A percentile compares a stretch with the other conserved stretches of the same genome.
Evolutionary conservation across 1,140 invertebrate species (phyloP).

Genomic region (Drosophila funebris): DNA sequence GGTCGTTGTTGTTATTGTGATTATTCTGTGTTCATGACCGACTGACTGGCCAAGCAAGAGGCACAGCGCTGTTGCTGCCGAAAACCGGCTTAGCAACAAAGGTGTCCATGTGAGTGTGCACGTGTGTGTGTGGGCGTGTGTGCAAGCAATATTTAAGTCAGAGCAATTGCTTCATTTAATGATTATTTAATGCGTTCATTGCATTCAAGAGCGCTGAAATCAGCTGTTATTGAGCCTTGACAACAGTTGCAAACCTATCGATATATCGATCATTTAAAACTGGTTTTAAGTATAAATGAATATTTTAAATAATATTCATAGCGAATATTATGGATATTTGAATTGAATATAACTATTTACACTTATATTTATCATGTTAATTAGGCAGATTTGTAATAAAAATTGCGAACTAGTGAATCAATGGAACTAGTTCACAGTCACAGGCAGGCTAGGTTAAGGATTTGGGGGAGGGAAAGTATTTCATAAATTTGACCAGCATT

Average conservation of each 20-base stretch:
- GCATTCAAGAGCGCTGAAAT: slow-evolving; percentile 33
- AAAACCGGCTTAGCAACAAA: slow-evolving; percentile 37
- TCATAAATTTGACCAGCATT: background rate
- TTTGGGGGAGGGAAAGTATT: background rate
- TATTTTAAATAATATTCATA: background rate
- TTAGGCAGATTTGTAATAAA: background rate
- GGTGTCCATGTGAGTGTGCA: background rate
- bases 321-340: background rate
- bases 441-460: background rate
- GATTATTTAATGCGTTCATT: slow-evolving; percentile 38
- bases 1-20: slow-evolving; percentile 23
- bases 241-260: slow-evolving; percentile 11
- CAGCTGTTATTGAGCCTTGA: slow-evolving; percentile 29
- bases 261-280: slow-evolving; percentile 14
- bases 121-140: background rate
- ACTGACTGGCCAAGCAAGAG: slow-evolving; percentile 37
- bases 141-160: slow-evolving; percentile 6
- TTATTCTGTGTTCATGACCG: slow-evolving; percentile 33
- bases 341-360: background rate
- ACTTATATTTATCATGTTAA: too few species aligned
- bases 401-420: background rate
- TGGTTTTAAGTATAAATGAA: background rate
- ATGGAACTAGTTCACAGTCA: background rate
- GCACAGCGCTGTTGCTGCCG: too few species aligned
- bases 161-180: slow-evolving; percentile 19